Percentiles rank a stretch among this genome's conserved stretches.
phyloP scores from a whole-genome alignment of 1,140 invertebrate species.

The Heterodera carotae region DNA sequence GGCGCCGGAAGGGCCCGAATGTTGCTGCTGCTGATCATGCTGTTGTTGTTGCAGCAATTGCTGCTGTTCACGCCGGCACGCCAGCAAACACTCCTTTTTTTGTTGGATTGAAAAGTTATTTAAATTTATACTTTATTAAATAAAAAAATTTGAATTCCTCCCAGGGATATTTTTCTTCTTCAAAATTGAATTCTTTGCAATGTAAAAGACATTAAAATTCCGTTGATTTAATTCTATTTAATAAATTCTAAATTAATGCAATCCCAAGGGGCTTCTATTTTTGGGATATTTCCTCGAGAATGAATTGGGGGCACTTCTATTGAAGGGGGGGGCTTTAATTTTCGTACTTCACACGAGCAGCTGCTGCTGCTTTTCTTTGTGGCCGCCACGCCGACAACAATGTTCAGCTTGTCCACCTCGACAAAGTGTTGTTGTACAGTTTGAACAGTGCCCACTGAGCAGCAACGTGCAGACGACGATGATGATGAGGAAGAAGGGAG shows the following conservation, averaged over 20 bases:
- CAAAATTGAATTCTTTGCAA: no score
- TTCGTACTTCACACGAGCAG: constrained; percentile 11
- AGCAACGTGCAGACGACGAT: background rate
- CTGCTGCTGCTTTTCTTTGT: background rate
- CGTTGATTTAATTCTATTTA: no score
- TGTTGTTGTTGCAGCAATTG: background rate
- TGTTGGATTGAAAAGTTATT: no score
- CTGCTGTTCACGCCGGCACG: constrained; percentile 2
- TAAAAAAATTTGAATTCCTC: no score
- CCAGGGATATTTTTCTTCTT: no score
- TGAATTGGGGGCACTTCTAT: no score
- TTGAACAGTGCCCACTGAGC: no score
- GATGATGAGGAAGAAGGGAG: background rate
- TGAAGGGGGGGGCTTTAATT: no score
- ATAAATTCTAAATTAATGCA: no score
- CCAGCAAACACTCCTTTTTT: constrained; percentile 20
- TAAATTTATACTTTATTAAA: no score
- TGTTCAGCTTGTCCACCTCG: constrained; percentile 29
- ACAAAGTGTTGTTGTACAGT: background rate
- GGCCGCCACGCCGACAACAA: background rate
- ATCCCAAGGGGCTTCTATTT: no score
- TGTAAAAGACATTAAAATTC: constrained; percentile 2
- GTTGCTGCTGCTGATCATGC: constrained; percentile 2
- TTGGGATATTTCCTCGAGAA: no score
- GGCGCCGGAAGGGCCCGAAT: background rate